Percentiles rank a stretch among this genome's conserved stretches.
Evolutionary conservation across 2,797 vertebrate species (phyloP).

Genomic region (Neomorphus geoffroyi): DNA sequence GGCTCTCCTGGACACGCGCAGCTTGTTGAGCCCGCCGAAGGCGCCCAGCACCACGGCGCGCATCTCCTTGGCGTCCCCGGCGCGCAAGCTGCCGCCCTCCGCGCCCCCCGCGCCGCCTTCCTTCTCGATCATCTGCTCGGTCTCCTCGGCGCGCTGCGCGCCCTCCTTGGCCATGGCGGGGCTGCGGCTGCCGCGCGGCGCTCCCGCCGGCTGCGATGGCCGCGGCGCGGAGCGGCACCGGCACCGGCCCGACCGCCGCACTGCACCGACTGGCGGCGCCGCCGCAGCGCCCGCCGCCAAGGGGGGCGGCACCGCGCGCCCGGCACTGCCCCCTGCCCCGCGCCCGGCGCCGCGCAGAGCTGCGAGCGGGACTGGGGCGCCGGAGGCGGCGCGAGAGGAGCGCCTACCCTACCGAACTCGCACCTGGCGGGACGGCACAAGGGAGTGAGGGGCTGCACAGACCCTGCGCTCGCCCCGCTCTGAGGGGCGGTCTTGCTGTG

Average conservation of each 20-base stretch:
- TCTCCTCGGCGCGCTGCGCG: slow-evolving; percentile 89
- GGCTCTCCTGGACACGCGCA: slow-evolving; percentile 88
- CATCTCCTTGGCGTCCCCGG: slow-evolving; percentile 89
- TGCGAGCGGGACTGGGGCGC: too few relatives aligned
- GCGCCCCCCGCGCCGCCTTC: slow-evolving; percentile 77
- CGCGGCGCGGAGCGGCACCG: background rate
- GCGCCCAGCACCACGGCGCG: slow-evolving; percentile 89
- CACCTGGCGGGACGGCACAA: too few relatives aligned
- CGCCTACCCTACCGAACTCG: too few relatives aligned
- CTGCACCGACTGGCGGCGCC: slow-evolving; percentile 70
- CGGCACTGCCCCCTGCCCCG: too few relatives aligned
- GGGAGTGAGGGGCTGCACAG: too few relatives aligned
- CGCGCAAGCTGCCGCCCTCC: slow-evolving; percentile 68
- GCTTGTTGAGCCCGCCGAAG: slow-evolving; percentile 96
- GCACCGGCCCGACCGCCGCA: slow-evolving; percentile 66
- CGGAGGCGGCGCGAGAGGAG: too few relatives aligned
- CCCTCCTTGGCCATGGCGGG: slow-evolving; percentile 90
- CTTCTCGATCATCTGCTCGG: slow-evolving; percentile 91
- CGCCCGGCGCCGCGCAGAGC: too few relatives aligned
- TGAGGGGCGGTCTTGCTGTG: too few relatives aligned
- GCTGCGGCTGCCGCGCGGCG: background rate
- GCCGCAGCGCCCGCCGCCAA: background rate
- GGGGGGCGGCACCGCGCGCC: background rate
- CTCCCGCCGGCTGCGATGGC: slow-evolving; percentile 43
- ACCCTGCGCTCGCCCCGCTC: too few relatives aligned